These are phyloP conservation scores for Monoplex corrugatus DNA, from an alignment of 2,888 invertebrate genomes.

Conservation along the genomic window DNA sequence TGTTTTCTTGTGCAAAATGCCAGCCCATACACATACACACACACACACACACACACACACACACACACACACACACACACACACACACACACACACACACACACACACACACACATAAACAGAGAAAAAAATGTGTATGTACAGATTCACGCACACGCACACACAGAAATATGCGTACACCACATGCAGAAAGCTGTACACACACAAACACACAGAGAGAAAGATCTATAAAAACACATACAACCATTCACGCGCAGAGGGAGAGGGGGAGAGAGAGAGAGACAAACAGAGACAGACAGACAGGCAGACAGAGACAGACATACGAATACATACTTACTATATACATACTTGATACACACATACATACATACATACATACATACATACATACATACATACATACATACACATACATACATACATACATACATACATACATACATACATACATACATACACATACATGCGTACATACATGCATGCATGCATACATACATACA, in stretches of 20 bases:
- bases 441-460: conserved; percentile 9
- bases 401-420: conserved; percentile 3
- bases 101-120: neutral
- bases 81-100: neutral
- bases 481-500: conserved; percentile 22
- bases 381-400: neutral
- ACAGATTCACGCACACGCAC: neutral
- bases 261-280: too few species aligned
- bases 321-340: too few species aligned
- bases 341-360: too few species aligned
- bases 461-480: conserved; percentile 10
- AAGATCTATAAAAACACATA: too few species aligned
- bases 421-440: conserved; percentile 23
- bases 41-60: conserved; percentile 31
- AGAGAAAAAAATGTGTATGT: neutral
- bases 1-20: too few species aligned
- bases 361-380: neutral
- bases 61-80: conserved; percentile 15
- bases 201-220: neutral
- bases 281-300: too few species aligned
- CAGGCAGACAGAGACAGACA: too few species aligned
- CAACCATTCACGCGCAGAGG: neutral
- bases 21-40: neutral
- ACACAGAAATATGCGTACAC: neutral
- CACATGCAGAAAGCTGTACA: too few species aligned